Percentiles rank a stretch among this genome's conserved stretches.
phyloP scores from a whole-genome alignment of 2,113 vertebrate species.

The Myxocyprinus asiaticus region DNA sequence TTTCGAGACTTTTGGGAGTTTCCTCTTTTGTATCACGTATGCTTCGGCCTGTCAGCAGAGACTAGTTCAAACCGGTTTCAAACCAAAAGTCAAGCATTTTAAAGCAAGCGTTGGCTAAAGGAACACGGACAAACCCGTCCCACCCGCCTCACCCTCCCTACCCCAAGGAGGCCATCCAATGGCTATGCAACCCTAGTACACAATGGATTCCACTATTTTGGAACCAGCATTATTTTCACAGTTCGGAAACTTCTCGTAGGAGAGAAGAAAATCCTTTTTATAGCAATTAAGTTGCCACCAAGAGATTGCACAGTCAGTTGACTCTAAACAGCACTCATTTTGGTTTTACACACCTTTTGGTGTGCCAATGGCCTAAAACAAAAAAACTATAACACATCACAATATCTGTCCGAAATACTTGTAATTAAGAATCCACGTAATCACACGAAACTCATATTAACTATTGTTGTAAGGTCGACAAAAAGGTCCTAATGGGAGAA shows the following conservation, averaged over 20 bases:
- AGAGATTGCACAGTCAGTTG: constrained; percentile 95
- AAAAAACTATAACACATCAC: constrained; percentile 74
- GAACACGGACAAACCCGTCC: constrained; percentile 31
- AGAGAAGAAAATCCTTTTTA: constrained; percentile 78
- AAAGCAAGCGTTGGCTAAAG: constrained; percentile 52
- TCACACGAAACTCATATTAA: not conserved
- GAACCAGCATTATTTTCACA: constrained; percentile 64
- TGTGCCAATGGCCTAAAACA: constrained; percentile 27
- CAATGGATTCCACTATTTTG: constrained; percentile 87
- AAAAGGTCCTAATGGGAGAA: constrained; percentile 79
- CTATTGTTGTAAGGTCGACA: constrained; percentile 32
- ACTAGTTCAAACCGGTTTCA: constrained; percentile 26
- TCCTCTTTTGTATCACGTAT: not conserved
- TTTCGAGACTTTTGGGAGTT: constrained; percentile 25
- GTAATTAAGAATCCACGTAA: not conserved
- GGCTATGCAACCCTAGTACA: constrained; percentile 89
- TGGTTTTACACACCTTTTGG: constrained; percentile 84
- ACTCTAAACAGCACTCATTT: constrained; percentile 92
- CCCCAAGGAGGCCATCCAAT: constrained; percentile 83
- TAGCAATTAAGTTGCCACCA: constrained; percentile 93
- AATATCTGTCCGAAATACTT: constrained; percentile 40
- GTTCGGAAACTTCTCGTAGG: constrained; percentile 59
- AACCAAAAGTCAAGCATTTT: constrained; percentile 77
- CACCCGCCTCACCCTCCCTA: constrained; percentile 64
- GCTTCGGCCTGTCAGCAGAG: not conserved